phyloP scores from a whole-genome alignment of 2,888 invertebrate genomes.

The Heteromurus nitidus region DNA sequence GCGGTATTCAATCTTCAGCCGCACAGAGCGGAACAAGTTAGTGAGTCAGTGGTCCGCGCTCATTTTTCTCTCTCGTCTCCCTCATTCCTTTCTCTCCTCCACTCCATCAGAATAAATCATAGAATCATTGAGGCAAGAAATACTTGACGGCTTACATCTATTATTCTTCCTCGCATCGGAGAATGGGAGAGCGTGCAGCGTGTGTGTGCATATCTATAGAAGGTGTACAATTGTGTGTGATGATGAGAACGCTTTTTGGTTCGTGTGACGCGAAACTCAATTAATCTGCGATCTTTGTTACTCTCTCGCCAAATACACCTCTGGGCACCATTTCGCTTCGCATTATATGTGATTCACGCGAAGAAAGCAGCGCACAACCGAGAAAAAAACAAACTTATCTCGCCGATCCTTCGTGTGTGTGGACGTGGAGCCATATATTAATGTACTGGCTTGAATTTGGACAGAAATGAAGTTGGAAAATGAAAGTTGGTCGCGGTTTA shows the following conservation, averaged over 20 bases:
- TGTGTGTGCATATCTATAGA: neutral
- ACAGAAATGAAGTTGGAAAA: too few species aligned
- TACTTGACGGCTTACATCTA: conserved; percentile 46
- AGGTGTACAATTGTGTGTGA: neutral
- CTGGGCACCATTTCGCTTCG: conserved; percentile 44
- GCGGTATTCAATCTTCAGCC: conserved; percentile 45
- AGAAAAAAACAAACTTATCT: too few species aligned
- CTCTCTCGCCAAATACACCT: conserved; percentile 49
- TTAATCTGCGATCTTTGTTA: conserved; percentile 61
- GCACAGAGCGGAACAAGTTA: neutral
- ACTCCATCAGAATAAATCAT: conserved; percentile 56
- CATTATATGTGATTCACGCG: conserved; percentile 36
- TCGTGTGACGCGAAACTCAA: conserved; percentile 41
- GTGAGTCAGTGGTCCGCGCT: conserved; percentile 23
- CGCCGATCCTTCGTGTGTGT: too few species aligned
- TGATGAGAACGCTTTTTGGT: conserved; percentile 8
- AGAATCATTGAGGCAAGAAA: conserved; percentile 49
- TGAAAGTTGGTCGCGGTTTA: too few species aligned
- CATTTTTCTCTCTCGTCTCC: conserved; percentile 39
- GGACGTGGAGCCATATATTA: too few species aligned
- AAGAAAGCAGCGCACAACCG: too few species aligned
- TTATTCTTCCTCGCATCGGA: conserved; percentile 17
- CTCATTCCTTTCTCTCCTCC: neutral
- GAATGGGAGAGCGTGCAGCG: neutral
- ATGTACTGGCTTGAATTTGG: too few species aligned